A percentile compares a stretch with the other conserved stretches of the same genome.
Conservation (phyloP, 53 echinoderm and acorn worm species). For the Echinometra lucunter region DNA sequence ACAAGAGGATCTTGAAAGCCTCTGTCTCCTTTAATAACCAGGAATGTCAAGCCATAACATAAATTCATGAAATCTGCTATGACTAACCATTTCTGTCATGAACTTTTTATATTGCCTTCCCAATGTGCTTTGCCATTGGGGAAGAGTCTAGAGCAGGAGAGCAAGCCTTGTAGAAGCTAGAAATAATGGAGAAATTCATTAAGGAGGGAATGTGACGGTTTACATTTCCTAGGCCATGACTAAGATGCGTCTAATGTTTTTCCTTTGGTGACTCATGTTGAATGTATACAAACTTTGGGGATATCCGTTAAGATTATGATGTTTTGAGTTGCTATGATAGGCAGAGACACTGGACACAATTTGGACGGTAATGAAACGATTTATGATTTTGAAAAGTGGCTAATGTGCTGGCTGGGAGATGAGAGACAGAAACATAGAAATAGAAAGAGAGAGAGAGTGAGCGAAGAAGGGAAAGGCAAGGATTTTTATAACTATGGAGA, state of each 20-base stretch:
- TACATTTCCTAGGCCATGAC: slow-evolving; percentile 28
- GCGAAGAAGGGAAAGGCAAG: neutral
- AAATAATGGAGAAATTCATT: slow-evolving; percentile 52
- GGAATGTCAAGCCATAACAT: neutral
- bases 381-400: slow-evolving; percentile 6
- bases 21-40: neutral
- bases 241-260: slow-evolving; percentile 1
- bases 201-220: slow-evolving; percentile 49
- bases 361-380: neutral
- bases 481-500: neutral
- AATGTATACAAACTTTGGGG: slow-evolving; percentile 54
- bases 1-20: neutral
- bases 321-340: slow-evolving; percentile 3
- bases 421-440: neutral
- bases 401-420: neutral
- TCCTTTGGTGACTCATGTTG: slow-evolving; percentile 5
- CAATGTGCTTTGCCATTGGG: neutral
- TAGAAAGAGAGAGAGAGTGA: neutral
- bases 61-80: slow-evolving; percentile 41
- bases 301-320: neutral
- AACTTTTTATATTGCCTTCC: slow-evolving; percentile 31
- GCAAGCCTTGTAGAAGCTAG: slow-evolving; percentile 36
- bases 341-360: neutral
- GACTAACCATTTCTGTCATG: slow-evolving; percentile 51
- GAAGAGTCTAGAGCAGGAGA: neutral